Evolutionary conservation across 2,797 vertebrate species (phyloP), one percentile per base, ranked within the genome.

Genomic region (Pampus argenteus): DNA sequence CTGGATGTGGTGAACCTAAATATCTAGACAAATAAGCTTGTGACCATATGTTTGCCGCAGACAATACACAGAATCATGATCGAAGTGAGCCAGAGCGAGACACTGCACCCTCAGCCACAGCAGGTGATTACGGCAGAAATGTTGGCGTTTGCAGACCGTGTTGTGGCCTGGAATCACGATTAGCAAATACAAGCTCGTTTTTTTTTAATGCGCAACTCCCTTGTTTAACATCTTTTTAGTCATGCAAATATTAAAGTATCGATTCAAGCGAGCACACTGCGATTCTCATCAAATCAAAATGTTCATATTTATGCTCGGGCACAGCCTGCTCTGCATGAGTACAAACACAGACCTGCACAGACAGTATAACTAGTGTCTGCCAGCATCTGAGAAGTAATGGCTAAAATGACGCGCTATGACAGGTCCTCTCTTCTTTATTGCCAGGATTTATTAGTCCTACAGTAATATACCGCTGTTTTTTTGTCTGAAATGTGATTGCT

Each of bases 351-450:
- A 69, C 61, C 63, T 66, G 71, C 4, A 28, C 47, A 60, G 66
- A 78, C 50, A 62, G 49, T 65, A 28, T 50, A 76, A 68, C 50
- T 40, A 78, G 60, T 44, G 52, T 23, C 29, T 73, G 80, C 84
- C 82, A 88, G 59, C 14, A 22, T 40, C 61, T n/a, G 26, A 71
- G 63, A 78, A 86, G 50, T 76, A 64, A 86, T 76, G 74, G 75
- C 49, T 80, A 38, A 78, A 74, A 61, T 75, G 38, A 75, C 61
- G 36, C 40, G 51, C 36, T 61, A 31, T 75, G 82, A 89, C 78
- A 79, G 69, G 31, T 78, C 56, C 64, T 73, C 58, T 76, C 60
- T 51, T 73, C 44, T 78, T 71, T 45, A 59, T 73, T 76, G 81
- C 81, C 74, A 85, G 44, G 62, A 74, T 76, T 23, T 78, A 66